Evolutionary conservation across 2,113 vertebrate species (phyloP), one percentile per base, ranked within the genome.

Genomic region (Myocastor coypus): DNA sequence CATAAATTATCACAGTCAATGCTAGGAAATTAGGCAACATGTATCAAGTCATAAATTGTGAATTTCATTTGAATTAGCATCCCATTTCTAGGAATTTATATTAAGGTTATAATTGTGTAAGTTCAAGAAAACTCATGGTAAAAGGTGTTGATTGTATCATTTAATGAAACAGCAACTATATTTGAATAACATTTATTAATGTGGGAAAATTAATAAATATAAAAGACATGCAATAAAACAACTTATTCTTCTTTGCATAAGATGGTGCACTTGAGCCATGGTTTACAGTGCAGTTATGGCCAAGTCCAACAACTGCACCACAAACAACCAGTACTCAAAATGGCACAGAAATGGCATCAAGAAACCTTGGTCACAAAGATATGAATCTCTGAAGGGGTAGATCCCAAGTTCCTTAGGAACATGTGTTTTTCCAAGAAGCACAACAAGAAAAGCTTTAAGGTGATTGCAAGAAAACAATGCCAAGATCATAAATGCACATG

Each of bases 101-200:
- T n/a, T 30, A 63, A 73, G 71, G 28, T 55, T 46, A 73, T 85
- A 90, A 80, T 32, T 63, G 37, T 89, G 22, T 24, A 26, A 59
- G 22, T 88, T 92, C 61, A 88, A 83, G 68, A 88, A 83, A 42
- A 75, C 71, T 63, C 82, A n/a, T 61, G 69, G 14, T 71, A 80
- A 83, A 78, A 16, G 28, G 81, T 64, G 6, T 64, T 89, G 28
- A 89, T n/a, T 63, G 16, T 5, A 71, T 22, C 42, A 55, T 78
- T 89, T 84, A 80, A n/a, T 93, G 40, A 85, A 93, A 78, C 10
- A 81, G 34, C n/a, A 17, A 85, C 46, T 82, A 22, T 73, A 82
- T 73, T 61, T 30, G 82, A 66, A 83, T 87, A 75, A 73, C 30
- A 64, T 75, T 73, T 91, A 85, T 80, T 32, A 80, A 59, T 78